A percentile compares a stretch with the other conserved stretches of the same genome.
Evolutionary conservation across 2,113 vertebrate species (phyloP).

Genomic region (Cololabis saira): DNA sequence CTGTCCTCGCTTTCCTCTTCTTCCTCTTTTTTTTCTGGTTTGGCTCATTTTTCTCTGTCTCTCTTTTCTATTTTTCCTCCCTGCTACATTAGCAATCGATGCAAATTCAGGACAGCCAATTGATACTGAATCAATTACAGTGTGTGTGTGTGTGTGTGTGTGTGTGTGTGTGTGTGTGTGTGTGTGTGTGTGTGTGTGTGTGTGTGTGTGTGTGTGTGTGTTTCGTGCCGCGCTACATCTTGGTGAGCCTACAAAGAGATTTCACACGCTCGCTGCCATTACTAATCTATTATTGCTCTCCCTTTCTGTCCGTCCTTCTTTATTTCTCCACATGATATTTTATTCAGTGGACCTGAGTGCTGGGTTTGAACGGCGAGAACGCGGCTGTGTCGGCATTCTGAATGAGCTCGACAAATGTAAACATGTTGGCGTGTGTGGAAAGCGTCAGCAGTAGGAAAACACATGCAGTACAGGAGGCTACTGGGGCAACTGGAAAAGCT

Average conservation of each 20-base stretch:
- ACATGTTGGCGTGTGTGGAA: conserved; percentile 23
- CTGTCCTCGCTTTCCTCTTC: conserved; percentile 29
- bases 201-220: conserved; percentile 38
- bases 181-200: no score
- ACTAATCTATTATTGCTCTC: conserved; percentile 65
- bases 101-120: conserved; percentile 74
- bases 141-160: no score
- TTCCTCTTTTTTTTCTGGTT: conserved; percentile 27
- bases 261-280: conserved; percentile 67
- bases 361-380: conserved; percentile 39
- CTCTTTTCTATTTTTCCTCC: conserved; percentile 31
- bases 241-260: conserved; percentile 62
- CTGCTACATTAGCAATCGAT: conserved; percentile 69
- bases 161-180: no score
- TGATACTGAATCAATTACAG: conserved; percentile 77
- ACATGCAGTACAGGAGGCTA: background rate
- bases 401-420: conserved; percentile 33
- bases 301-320: conserved; percentile 27
- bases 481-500: conserved; percentile 25
- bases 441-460: conserved; percentile 19
- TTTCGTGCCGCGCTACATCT: conserved; percentile 32
- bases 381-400: conserved; percentile 23
- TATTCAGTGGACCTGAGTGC: conserved; percentile 55
- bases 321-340: conserved; percentile 48
- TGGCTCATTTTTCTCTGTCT: conserved; percentile 37